A percentile compares a stretch with the other conserved stretches of the same genome.
phyloP scores from a whole-genome alignment of 2,113 vertebrate genomes.

The Capra hircus region DNA sequence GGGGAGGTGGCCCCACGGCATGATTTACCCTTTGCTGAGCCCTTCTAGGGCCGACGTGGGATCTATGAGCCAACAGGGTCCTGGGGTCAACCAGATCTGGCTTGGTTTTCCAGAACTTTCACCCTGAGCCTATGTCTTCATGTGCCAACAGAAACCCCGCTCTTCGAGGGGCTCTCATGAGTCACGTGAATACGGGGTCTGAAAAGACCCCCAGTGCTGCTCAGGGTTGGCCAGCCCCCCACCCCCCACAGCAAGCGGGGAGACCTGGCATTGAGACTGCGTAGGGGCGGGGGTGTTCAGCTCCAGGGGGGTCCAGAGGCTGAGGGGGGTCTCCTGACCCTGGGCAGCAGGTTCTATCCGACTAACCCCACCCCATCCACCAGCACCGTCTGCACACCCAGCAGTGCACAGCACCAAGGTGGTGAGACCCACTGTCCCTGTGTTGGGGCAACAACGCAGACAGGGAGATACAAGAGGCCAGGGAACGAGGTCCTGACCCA shows the following conservation, averaged over 20 bases:
- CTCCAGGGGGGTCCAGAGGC: accelerated
- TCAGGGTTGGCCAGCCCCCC: accelerated
- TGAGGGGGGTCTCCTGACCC: background rate
- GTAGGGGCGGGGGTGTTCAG: accelerated
- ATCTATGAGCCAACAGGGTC: no score
- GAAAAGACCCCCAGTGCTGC: accelerated
- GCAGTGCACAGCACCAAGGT: accelerated
- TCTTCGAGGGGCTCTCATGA: accelerated
- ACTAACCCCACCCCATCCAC: accelerated
- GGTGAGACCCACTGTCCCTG: background rate
- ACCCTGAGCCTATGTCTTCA: background rate
- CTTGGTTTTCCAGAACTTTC: background rate
- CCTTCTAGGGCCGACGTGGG: accelerated
- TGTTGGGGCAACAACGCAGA: accelerated
- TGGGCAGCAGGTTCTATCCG: background rate
- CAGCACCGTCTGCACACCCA: accelerated
- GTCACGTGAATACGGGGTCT: accelerated
- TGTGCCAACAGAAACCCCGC: accelerated
- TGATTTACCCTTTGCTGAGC: accelerated
- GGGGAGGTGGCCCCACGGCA: accelerated
- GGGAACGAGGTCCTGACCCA: background rate
- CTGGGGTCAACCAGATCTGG: background rate
- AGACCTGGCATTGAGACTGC: accelerated
- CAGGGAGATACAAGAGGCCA: accelerated
- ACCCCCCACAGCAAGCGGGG: background rate